These are phyloP conservation scores for Salvelinus alpinus DNA, from an alignment of 2,113 vertebrate species.

Conservation along the genomic window DNA sequence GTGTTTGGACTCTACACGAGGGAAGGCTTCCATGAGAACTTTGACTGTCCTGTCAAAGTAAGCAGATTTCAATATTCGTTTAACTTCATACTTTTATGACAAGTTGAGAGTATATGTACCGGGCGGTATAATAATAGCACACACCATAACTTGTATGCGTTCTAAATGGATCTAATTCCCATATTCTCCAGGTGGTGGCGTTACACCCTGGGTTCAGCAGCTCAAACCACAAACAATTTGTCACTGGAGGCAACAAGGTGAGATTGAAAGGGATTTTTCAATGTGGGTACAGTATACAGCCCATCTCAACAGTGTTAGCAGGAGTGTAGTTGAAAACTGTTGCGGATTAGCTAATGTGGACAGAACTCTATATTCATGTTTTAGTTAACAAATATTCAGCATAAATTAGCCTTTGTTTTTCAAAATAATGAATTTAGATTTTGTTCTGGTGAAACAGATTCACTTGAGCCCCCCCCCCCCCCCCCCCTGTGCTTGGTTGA, in stretches of 20 bases:
- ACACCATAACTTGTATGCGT: too few species aligned
- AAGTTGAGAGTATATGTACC: background rate
- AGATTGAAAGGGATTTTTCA: constrained; percentile 35
- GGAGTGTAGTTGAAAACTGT: background rate
- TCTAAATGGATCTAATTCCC: background rate
- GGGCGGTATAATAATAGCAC: background rate
- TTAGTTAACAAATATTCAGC: constrained; percentile 27
- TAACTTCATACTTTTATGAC: background rate
- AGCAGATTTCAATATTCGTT: constrained; percentile 44
- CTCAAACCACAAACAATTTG: constrained; percentile 96
- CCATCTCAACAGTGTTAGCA: too few species aligned
- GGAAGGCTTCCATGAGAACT: constrained; percentile 94
- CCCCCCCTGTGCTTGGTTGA: constrained; percentile 29
- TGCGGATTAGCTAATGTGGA: background rate
- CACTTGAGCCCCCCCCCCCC: constrained; percentile 31
- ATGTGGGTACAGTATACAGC: too few species aligned
- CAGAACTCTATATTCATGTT: background rate
- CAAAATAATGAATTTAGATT: background rate
- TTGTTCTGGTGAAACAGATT: constrained; percentile 35
- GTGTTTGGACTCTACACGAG: constrained; percentile 94
- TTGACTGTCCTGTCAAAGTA: constrained; percentile 98
- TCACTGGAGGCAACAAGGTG: constrained; percentile 98
- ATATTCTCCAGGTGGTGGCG: constrained; percentile 77
- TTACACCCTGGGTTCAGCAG: constrained; percentile 91
- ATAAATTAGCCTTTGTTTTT: too few species aligned